Conservation (phyloP, 2,113 vertebrate genomes). For the Ailuropoda melanoleuca region DNA sequence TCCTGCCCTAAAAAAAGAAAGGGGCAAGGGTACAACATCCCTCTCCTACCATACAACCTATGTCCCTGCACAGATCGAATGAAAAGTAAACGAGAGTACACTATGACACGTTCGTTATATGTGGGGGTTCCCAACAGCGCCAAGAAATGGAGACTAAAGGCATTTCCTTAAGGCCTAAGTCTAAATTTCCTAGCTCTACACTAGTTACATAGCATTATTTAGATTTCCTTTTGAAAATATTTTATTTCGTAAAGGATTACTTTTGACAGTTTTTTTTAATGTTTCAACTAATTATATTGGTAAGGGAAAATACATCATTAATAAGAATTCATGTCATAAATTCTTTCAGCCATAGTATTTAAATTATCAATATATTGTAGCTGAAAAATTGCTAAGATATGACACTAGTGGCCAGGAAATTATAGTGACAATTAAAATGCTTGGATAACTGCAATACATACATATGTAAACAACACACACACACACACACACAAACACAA, state of each 20-base stretch:
- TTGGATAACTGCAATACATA: not conserved
- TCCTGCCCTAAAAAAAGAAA: not conserved
- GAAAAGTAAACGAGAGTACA: not conserved
- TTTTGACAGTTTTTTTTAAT: not conserved
- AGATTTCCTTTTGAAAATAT: not conserved
- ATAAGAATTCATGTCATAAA: not conserved
- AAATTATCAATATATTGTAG: not conserved
- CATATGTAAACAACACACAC: not conserved
- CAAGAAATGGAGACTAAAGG: rapidly evolving
- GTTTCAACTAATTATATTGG: constrained; percentile 11
- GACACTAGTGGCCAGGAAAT: not conserved
- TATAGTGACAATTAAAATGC: not conserved
- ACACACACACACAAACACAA: not conserved
- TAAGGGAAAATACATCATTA: not conserved
- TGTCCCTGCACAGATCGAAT: no score
- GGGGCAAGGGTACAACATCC: no score
- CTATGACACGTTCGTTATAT: no score
- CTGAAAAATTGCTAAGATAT: not conserved
- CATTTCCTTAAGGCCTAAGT: not conserved
- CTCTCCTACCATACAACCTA: not conserved
- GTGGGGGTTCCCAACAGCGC: not conserved
- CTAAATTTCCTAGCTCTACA: not conserved
- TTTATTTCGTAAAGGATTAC: not conserved
- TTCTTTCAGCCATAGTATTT: not conserved
- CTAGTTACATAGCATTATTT: not conserved